Percentiles rank a stretch among this genome's conserved stretches.
Evolutionary conservation across 2,113 vertebrate species (phyloP).

Genomic region (Argyrosomus japonicus): DNA sequence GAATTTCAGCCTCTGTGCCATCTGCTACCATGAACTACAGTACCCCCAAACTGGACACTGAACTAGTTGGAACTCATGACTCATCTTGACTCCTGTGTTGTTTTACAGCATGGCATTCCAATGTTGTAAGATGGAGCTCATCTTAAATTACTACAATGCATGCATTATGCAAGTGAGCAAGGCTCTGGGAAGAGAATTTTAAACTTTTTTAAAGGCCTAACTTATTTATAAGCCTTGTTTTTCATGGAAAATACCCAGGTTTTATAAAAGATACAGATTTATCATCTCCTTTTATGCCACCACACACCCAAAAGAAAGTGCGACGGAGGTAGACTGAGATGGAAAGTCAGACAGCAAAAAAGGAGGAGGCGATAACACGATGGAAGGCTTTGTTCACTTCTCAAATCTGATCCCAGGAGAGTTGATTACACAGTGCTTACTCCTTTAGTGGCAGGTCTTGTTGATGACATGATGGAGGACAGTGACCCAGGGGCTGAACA

Average conservation of each 20-base stretch:
- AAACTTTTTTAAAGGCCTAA: not conserved
- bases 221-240: not conserved
- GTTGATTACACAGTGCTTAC: constrained; percentile 61
- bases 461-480: constrained; percentile 68
- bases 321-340: not conserved
- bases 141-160: constrained; percentile 2
- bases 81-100: not conserved
- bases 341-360: not conserved
- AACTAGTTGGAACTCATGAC: constrained; percentile 4
- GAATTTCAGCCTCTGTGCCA: not conserved
- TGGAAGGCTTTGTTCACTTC: constrained; percentile 48
- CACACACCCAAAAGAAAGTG: not conserved
- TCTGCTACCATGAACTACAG: constrained; percentile 20
- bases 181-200: not conserved
- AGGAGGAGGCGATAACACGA: constrained; percentile 11
- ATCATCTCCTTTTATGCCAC: not conserved
- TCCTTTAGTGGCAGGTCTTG: constrained; percentile 51
- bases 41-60: constrained; percentile 1
- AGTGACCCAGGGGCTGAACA: constrained; percentile 59
- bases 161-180: not conserved
- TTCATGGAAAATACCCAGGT: not conserved
- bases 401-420: constrained; percentile 58
- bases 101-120: not conserved
- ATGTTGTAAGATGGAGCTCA: not conserved
- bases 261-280: not conserved